These are phyloP conservation scores for Pelusios castaneus DNA, from an alignment of 2,113 vertebrate genomes.

Conservation along the genomic window DNA sequence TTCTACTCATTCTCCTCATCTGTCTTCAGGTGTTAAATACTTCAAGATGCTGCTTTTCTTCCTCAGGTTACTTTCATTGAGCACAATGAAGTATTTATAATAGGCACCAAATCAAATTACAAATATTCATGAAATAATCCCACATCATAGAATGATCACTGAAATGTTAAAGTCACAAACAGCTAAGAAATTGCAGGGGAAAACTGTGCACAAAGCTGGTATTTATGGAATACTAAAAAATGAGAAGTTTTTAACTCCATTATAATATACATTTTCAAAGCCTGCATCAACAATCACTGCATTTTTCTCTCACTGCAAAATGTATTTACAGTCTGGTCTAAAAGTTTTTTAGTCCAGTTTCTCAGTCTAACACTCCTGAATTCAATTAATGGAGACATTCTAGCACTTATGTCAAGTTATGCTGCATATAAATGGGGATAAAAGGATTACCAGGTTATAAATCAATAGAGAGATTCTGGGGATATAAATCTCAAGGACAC, in stretches of 20 bases:
- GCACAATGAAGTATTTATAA: not conserved
- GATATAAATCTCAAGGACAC: conserved; percentile 82
- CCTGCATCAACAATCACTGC: not conserved
- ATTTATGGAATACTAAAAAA: not conserved
- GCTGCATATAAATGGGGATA: conserved; percentile 85
- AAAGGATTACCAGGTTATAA: conserved; percentile 85
- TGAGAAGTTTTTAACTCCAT: not conserved
- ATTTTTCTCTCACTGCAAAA: conserved; percentile 40
- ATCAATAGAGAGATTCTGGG: conserved; percentile 80
- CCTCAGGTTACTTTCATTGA: not conserved
- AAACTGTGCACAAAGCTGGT: not conserved
- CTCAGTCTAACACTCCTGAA: conserved; percentile 76
- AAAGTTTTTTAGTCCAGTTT: conserved; percentile 74
- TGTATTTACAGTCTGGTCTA: conserved; percentile 71
- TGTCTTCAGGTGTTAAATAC: not conserved
- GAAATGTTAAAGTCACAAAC: not conserved
- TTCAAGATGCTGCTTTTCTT: not conserved
- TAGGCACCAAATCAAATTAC: not conserved
- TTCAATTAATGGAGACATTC: conserved; percentile 81
- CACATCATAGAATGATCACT: not conserved
- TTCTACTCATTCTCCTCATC: not conserved
- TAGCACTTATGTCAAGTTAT: conserved; percentile 81
- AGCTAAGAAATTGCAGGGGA: not conserved
- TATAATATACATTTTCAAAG: conserved; percentile 2
- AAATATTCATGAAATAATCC: not conserved